These are phyloP conservation scores for Nomada fucata DNA, from an alignment of 2,888 invertebrate species.

Conservation along the genomic window DNA sequence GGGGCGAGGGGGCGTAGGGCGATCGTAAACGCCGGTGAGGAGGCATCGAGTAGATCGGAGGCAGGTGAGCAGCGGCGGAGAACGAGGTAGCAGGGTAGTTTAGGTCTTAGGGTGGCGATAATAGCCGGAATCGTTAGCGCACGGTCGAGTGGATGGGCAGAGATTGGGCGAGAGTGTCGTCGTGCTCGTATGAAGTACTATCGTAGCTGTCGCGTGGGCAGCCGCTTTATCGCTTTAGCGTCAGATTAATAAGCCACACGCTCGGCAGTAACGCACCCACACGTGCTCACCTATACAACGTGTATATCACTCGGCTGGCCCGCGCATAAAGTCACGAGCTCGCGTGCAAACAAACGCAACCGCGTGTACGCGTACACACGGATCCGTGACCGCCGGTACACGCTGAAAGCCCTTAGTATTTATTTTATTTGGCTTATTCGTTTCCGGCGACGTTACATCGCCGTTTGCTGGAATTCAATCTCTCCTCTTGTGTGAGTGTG, in stretches of 20 bases:
- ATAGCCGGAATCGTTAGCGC: conserved; percentile 49
- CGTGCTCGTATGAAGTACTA: conserved; percentile 76
- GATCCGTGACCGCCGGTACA: conserved; percentile 55
- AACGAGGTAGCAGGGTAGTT: not conserved
- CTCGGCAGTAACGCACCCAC: conserved; percentile 66
- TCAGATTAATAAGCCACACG: conserved; percentile 81
- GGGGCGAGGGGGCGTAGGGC: not conserved
- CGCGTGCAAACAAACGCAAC: conserved; percentile 53
- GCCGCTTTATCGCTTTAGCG: conserved; percentile 80
- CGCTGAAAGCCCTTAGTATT: conserved; percentile 73
- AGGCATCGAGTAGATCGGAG: not conserved
- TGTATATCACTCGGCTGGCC: conserved; percentile 54
- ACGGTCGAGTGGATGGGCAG: conserved; percentile 29
- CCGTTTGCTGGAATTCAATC: conserved; percentile 80
- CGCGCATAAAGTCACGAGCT: conserved; percentile 58
- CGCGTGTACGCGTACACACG: conserved; percentile 24
- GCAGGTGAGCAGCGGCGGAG: not conserved
- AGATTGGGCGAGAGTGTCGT: conserved; percentile 50
- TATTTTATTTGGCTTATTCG: conserved; percentile 81
- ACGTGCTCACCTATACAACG: conserved; percentile 40
- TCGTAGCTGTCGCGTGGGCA: conserved; percentile 77
- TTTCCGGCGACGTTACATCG: conserved; percentile 75
- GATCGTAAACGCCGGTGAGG: not conserved
- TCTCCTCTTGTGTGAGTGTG: conserved; percentile 59
- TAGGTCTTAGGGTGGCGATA: conserved; percentile 43